Evolutionary conservation across 35 echinoderm and acorn worm genomes (phyloP), one percentile per base, ranked within the genome.

Genomic region (Ophiothrix spiculata): DNA sequence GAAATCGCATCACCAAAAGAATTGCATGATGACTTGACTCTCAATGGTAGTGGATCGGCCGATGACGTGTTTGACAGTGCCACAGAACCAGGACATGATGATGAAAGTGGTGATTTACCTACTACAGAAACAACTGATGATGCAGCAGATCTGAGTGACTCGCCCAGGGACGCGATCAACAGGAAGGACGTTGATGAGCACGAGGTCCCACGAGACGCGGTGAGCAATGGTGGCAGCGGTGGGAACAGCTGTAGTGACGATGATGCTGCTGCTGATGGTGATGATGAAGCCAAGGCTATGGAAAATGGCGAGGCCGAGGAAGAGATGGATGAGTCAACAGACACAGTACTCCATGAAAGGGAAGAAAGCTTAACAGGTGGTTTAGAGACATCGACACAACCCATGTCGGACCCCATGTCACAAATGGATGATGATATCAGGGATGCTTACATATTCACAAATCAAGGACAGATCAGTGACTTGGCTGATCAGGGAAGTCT

Each of bases 31-130:
- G n/a, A n/a, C n/a, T n/a, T n/a, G n/a, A n/a, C n/a, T n/a, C n/a
- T n/a, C n/a, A n/a, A n/a, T n/a, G n/a, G n/a, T n/a, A n/a, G n/a
- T n/a, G n/a, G n/a, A 69, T 69, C 60, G 29, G 8, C 25, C 10
- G 60, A 69, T 69, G 60, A 69, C 60, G 60, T 69, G 17, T 69
- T 69, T 69, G 60, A 69, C 29, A 69, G 60, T 25, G 60, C 60
- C 23, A 69, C 42, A 49, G 42, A 49, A 19, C 6, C 42, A n/a
- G n/a, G n/a, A n/a, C n/a, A n/a, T n/a, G n/a, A n/a, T n/a, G n/a
- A n/a, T n/a, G n/a, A n/a, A n/a, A n/a, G n/a, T n/a, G n/a, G n/a
- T n/a, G n/a, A n/a, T n/a, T n/a, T n/a, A n/a, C n/a, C n/a, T n/a
- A n/a, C n/a, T n/a, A n/a, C n/a, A 69, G 60, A 15, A 69, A 69